phyloP scores from a whole-genome alignment of 2,888 invertebrate species.

The Ophioninae sp. region DNA sequence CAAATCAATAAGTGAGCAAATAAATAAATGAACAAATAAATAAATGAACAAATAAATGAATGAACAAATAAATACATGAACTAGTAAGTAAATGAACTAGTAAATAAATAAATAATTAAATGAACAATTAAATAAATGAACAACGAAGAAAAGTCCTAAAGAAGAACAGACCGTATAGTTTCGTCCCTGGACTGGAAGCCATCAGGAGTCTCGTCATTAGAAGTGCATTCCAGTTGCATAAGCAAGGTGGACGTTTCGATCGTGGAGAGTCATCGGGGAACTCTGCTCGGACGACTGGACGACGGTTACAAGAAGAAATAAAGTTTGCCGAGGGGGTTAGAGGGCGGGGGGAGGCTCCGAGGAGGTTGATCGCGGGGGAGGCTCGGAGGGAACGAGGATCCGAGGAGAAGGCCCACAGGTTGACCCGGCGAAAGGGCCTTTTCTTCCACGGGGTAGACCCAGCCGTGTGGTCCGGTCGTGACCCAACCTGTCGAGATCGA shows the following conservation, averaged over 20 bases:
- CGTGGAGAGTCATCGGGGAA: conserved; percentile 41
- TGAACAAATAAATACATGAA: too few relatives aligned
- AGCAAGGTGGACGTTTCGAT: conserved; percentile 43
- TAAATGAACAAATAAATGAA: too few relatives aligned
- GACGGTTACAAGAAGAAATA: conserved; percentile 40
- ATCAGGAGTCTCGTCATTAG: conserved; percentile 28
- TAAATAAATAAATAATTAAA: too few relatives aligned
- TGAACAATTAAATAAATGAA: too few relatives aligned
- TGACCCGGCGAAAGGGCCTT: conserved; percentile 59
- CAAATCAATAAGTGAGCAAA: too few relatives aligned
- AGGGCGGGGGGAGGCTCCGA: conserved; percentile 59
- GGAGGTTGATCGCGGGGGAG: conserved; percentile 51
- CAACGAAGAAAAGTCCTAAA: too few relatives aligned
- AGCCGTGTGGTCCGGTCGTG: conserved; percentile 72
- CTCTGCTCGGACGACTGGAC: conserved; percentile 23
- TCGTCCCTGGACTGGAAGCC: not conserved
- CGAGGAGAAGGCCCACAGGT: conserved; percentile 52
- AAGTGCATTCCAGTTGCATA: conserved; percentile 52
- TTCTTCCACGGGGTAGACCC: conserved; percentile 48
- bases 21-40: too few relatives aligned
- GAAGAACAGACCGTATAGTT: too few relatives aligned
- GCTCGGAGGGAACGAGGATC: conserved; percentile 63
- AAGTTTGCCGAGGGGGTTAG: not conserved
- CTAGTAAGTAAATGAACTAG: too few relatives aligned
- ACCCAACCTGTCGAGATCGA: conserved; percentile 76